A percentile compares a stretch with the other conserved stretches of the same genome.
Evolutionary conservation across 2,888 invertebrate species (phyloP).

Genomic region (Troglohyphantes excavatus): DNA sequence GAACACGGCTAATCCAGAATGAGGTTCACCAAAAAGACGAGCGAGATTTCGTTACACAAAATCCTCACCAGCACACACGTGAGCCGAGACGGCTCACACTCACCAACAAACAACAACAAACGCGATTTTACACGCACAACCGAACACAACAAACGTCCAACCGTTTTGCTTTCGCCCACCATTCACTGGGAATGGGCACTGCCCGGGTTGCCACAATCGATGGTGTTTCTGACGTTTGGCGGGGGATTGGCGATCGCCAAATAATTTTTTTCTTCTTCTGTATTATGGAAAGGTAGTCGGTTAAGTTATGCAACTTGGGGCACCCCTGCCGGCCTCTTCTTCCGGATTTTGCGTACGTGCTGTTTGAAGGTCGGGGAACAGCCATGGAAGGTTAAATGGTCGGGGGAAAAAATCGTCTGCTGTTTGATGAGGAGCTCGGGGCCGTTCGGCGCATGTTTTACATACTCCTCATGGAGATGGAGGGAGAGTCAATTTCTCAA

Average conservation of each 20-base stretch:
- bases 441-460: too few species aligned
- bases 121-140: conserved; percentile 32
- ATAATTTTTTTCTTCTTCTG: neutral
- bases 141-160: conserved; percentile 14
- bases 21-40: neutral
- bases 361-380: neutral
- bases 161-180: neutral
- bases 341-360: neutral
- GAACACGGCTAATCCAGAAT: neutral
- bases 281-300: too few species aligned
- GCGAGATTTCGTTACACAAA: neutral
- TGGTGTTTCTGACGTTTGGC: conserved; percentile 1
- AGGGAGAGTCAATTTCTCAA: too few species aligned
- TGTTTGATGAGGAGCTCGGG: neutral
- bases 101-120: conserved; percentile 54
- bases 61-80: conserved; percentile 7
- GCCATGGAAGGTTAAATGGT: neutral
- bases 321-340: neutral
- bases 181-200: neutral
- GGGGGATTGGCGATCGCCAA: neutral
- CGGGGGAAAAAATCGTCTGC: neutral
- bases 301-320: too few species aligned
- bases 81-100: conserved; percentile 4
- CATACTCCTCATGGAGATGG: too few species aligned
- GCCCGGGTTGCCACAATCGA: conserved; percentile 34